Percentiles rank a stretch among this genome's conserved stretches.
Evolutionary conservation across 2,888 invertebrate genomes (phyloP).

Genomic region (Pheosia tremula): DNA sequence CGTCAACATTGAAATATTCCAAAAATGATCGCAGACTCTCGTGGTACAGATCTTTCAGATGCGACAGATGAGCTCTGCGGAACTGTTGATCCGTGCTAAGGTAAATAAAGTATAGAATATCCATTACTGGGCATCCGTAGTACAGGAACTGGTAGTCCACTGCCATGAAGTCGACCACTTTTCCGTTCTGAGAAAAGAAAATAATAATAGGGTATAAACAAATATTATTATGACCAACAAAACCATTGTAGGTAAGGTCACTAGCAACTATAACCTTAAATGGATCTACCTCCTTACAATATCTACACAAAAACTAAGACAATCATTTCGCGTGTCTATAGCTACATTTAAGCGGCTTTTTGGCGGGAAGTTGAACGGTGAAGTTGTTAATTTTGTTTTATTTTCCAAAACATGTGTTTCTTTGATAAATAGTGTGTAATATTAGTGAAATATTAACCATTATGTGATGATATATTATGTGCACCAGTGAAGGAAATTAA

Average conservation of each 20-base stretch:
- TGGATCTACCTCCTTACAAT: background rate
- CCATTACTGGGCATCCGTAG: slow-evolving; percentile 2
- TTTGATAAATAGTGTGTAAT: too few relatives aligned
- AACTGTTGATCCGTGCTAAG: background rate
- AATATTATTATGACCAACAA: background rate
- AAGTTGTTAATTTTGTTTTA: too few relatives aligned
- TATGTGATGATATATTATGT: too few relatives aligned
- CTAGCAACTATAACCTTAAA: background rate
- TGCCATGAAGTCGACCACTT: background rate
- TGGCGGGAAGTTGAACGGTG: too few relatives aligned
- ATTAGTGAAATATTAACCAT: too few relatives aligned
- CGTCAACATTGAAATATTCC: slow-evolving; percentile 1
- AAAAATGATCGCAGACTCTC: slow-evolving; percentile 13
- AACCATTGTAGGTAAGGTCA: background rate
- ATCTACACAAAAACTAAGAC: too few relatives aligned
- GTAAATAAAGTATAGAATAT: background rate
- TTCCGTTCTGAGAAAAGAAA: slow-evolving; percentile 1
- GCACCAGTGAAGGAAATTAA: too few relatives aligned
- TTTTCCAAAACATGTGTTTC: too few relatives aligned
- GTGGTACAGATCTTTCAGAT: slow-evolving; percentile 3
- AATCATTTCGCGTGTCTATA: too few relatives aligned
- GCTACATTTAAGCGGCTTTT: too few relatives aligned
- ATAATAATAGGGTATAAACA: background rate
- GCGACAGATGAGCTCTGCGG: background rate
- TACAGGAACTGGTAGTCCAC: background rate